These are phyloP conservation scores for Mormoops blainvillei DNA, from an alignment of 2,113 vertebrate genomes.

Conservation along the genomic window DNA sequence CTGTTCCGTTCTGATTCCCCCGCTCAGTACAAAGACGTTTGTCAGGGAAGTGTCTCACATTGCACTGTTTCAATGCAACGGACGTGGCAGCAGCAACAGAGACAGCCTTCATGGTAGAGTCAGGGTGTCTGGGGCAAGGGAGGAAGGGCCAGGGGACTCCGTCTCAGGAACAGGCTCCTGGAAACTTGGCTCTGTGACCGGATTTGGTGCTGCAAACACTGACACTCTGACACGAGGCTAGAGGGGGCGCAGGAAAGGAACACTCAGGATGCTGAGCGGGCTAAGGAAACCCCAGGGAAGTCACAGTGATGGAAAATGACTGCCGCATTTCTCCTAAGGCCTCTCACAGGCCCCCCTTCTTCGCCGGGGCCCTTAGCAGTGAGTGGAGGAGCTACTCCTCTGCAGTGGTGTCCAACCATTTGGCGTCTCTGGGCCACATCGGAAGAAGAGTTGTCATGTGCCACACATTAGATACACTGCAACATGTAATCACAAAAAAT, in stretches of 20 bases:
- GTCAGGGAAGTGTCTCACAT: not conserved
- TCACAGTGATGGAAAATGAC: rapidly evolving
- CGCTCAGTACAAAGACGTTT: constrained; percentile 47
- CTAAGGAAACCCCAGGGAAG: no score
- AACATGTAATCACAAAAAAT: no score
- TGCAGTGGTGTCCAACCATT: no score
- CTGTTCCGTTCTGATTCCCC: constrained; percentile 74
- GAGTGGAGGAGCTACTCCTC: not conserved
- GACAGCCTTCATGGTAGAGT: not conserved
- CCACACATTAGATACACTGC: no score
- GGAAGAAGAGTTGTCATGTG: no score
- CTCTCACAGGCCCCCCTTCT: not conserved
- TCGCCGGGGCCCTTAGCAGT: no score
- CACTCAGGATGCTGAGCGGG: rapidly evolving
- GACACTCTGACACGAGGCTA: rapidly evolving
- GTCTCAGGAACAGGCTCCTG: not conserved
- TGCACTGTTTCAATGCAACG: not conserved
- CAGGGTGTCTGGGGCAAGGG: not conserved
- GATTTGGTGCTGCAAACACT: not conserved
- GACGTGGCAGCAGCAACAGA: not conserved
- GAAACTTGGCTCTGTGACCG: not conserved
- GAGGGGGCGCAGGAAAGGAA: no score
- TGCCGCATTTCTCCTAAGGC: not conserved
- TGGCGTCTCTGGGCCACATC: no score
- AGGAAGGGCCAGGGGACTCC: not conserved